These are phyloP conservation scores for Sebastes ruberrimus DNA, from an alignment of 2,797 vertebrate species.

Conservation along the genomic window DNA sequence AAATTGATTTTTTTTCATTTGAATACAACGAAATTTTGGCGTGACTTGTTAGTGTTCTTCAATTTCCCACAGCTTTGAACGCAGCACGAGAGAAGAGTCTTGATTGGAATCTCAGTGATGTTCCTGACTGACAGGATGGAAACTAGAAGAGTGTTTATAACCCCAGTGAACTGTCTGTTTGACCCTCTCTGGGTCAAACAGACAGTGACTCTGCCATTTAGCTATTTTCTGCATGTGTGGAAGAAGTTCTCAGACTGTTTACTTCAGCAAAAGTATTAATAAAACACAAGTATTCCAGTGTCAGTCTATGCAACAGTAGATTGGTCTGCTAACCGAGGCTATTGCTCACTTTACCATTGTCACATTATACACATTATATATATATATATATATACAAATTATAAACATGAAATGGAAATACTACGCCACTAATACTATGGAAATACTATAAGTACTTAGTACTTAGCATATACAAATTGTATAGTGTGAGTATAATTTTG, in stretches of 20 bases:
- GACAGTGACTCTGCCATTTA: not conserved
- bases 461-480: not conserved
- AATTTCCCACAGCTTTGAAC: not conserved
- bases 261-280: no score
- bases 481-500: not conserved
- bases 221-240: not conserved
- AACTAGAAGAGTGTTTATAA: no score
- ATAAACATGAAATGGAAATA: no score
- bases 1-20: not conserved
- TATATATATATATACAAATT: no score
- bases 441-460: not conserved
- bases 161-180: not conserved
- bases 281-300: no score
- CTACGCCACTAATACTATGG: no score
- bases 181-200: not conserved
- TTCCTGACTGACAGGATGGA: not conserved
- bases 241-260: no score
- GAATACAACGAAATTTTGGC: not conserved
- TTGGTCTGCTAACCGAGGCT: no score
- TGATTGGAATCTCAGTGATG: not conserved
- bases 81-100: slow-evolving; percentile 7
- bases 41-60: fast-evolving
- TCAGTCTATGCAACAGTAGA: no score
- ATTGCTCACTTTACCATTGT: no score
- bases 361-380: no score